These are phyloP conservation scores for Heliconius sara DNA, from an alignment of 2,888 invertebrate species.

Conservation along the genomic window DNA sequence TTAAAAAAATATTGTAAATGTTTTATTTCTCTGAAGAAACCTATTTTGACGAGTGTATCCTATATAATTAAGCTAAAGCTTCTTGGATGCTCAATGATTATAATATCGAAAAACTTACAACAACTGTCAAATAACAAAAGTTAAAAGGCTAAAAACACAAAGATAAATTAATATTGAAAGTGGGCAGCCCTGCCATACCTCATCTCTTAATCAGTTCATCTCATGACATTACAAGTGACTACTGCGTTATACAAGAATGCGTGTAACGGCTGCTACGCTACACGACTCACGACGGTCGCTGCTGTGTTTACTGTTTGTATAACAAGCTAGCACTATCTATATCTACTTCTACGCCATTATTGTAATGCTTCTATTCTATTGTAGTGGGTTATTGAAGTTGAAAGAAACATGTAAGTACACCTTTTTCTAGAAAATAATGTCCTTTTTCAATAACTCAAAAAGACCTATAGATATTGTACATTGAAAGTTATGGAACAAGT, in stretches of 20 bases:
- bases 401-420: no score
- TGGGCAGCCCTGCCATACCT: background rate
- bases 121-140: background rate
- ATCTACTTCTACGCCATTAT: background rate
- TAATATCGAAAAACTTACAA: background rate
- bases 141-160: background rate
- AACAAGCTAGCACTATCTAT: background rate
- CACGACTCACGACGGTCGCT: background rate
- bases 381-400: background rate
- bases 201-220: constrained; percentile 12
- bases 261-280: background rate
- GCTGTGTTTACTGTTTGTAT: background rate
- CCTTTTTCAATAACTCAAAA: no score
- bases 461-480: no score
- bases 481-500: no score
- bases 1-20: no score
- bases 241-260: constrained; percentile 8
- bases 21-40: background rate
- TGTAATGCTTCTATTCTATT: background rate
- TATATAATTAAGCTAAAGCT: background rate
- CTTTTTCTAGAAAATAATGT: no score
- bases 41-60: background rate
- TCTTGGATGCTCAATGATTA: no score
- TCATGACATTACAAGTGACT: background rate
- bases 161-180: background rate